Evolutionary conservation across 2,797 vertebrate genomes (phyloP), one percentile per base, ranked within the genome.

Genomic region (Acipenser ruthenus): DNA sequence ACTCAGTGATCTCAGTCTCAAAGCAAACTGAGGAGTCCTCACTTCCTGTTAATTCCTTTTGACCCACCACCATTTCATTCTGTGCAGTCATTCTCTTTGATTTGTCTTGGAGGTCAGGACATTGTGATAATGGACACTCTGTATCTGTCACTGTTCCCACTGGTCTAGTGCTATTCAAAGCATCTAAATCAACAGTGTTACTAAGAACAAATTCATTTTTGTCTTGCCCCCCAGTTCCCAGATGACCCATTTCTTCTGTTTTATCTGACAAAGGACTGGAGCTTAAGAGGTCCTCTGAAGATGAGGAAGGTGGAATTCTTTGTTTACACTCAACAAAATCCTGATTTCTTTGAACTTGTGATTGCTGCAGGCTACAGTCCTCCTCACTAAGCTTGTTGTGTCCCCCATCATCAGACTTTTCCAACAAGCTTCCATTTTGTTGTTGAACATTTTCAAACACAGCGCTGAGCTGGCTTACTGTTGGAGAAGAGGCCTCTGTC

Each of bases 401-500:
- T 37, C 37, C 37, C 5, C 5, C 80, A 73, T 77, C 86, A 62
- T 89, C 84, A 0, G 82, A 71, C 74, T 92, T 94, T 70, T 86
- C 91, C 49, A 80, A 63, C 12, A 72, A 1, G 0, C 67, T 66
- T 0, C 86, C 72, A 0, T 73, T 85, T 62, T 84, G 80, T 6
- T 90, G 87, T 70, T 98, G 94, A 0, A 83, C 85, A 62, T 90
- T 93, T 84, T 99, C 95, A 73, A 99, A 99, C 12, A 98, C 96
- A 6, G 96, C 95, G 0, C 95, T 96, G 75, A 99, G 93, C 80
- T 97, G 96, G 79, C 95, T 97, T 75, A 99, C 96, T 0, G 96
- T 98, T 4, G 96, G 95, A 23, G 95, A 99, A 63, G 95, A 91
- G 0, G 94, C 93, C 75, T 99, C 96, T 0, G 94, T 94, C 74